These are phyloP conservation scores for Synergus itoensis DNA, from an alignment of 2,888 invertebrate species.

Conservation along the genomic window DNA sequence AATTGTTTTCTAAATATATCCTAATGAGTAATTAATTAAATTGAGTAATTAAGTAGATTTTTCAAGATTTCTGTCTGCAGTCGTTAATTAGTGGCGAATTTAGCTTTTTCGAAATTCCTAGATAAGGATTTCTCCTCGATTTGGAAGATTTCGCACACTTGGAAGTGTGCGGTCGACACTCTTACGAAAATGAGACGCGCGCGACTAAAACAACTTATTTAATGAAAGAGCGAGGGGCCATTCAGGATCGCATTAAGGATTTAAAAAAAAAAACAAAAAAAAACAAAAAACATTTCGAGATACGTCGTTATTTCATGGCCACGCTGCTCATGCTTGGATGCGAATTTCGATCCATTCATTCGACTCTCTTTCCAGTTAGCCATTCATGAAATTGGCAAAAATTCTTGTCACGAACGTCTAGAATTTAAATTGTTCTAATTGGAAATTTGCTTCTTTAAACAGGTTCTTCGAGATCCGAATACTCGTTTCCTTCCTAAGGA, in stretches of 20 bases:
- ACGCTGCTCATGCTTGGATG: background rate
- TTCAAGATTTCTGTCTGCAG: background rate
- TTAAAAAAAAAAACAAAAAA: background rate
- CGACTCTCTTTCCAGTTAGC: background rate
- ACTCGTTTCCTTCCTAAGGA: background rate
- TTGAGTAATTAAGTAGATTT: background rate
- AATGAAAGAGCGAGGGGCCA: conserved; percentile 4
- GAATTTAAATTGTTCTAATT: conserved; percentile 41
- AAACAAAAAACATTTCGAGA: background rate
- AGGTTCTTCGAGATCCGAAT: conserved; percentile 4
- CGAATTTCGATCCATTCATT: conserved; percentile 10
- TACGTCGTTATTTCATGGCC: conserved; percentile 3
- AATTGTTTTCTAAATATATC: background rate
- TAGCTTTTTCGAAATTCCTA: conserved; percentile 1
- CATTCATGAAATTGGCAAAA: conserved; percentile 26
- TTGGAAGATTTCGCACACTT: conserved; percentile 1
- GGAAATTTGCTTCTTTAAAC: conserved; percentile 25
- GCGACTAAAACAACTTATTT: conserved; percentile 7
- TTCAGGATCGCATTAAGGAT: conserved; percentile 5
- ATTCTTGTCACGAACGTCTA: background rate
- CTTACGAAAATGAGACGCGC: conserved; percentile 8
- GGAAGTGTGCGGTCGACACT: background rate
- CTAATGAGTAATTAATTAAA: conserved; percentile 24
- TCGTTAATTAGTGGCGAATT: conserved; percentile 2
- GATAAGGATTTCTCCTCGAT: conserved; percentile 5